Evolutionary conservation across 2,113 vertebrate genomes (phyloP).

Genomic region (Vidua chalybeata): DNA sequence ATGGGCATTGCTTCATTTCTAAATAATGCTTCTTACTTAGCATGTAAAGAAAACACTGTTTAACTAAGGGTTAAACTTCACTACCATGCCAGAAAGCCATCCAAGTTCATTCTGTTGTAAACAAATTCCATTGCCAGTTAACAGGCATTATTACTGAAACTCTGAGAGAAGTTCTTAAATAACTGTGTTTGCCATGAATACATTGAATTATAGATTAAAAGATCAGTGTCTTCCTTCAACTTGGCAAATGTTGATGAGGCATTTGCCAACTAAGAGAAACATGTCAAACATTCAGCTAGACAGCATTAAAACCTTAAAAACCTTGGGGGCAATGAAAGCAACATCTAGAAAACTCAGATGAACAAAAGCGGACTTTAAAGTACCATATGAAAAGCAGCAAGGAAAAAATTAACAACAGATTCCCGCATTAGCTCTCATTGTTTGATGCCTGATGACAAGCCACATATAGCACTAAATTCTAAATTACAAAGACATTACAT

Average conservation of each 20-base stretch:
- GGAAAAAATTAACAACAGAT: not conserved
- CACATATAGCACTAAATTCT: not conserved
- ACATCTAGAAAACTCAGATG: not conserved
- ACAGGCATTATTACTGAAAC: slow-evolving; percentile 13
- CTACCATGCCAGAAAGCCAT: slow-evolving; percentile 3
- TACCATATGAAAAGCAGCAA: not conserved
- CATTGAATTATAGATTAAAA: not conserved
- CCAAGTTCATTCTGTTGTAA: slow-evolving; percentile 35
- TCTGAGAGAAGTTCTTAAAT: slow-evolving; percentile 43
- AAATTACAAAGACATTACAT: not conserved
- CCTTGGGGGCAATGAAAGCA: not conserved
- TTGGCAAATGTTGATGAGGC: not conserved
- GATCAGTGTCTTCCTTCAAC: not conserved
- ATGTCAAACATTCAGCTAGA: not conserved
- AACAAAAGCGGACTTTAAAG: not conserved
- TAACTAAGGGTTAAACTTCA: slow-evolving; percentile 1
- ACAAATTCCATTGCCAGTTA: slow-evolving; percentile 8
- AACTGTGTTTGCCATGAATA: not conserved
- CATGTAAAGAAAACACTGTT: slow-evolving; percentile 23
- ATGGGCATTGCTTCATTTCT: not conserved
- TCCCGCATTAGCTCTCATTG: not conserved
- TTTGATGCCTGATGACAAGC: not conserved
- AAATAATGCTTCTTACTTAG: not conserved
- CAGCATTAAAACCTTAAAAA: not conserved
- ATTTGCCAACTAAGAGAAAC: not conserved